phyloP scores from a whole-genome alignment of 1,140 invertebrate species.

The Drosophila ercepeae region DNA sequence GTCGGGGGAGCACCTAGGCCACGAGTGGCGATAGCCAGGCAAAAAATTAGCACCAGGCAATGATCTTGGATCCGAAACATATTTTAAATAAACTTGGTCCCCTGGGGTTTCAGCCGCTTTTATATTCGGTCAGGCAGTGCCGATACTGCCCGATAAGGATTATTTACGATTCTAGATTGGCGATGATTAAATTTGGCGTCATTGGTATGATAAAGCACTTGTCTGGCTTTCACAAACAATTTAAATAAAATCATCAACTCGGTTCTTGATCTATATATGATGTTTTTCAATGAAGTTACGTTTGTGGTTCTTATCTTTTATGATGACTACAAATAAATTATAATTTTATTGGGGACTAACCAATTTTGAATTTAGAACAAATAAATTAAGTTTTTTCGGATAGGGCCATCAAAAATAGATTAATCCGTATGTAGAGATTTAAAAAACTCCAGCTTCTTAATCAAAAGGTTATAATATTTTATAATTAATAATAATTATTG shows the following conservation, averaged over 20 bases:
- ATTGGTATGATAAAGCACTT: constrained; percentile 13
- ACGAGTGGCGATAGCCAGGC: constrained; percentile 1
- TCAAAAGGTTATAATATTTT: not conserved
- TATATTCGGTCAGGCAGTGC: constrained; percentile 10
- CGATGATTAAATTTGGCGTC: constrained; percentile 13
- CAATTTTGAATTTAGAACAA: not conserved
- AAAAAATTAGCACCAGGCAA: not conserved
- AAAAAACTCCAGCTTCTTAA: not conserved
- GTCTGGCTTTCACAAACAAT: constrained; percentile 24
- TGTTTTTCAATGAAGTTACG: too few relatives aligned
- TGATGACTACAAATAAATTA: not conserved
- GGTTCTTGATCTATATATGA: not conserved
- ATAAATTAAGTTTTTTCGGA: too few relatives aligned
- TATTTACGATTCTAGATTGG: constrained; percentile 30
- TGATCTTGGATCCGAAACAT: constrained; percentile 33
- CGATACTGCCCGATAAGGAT: not conserved
- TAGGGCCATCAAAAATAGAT: too few relatives aligned
- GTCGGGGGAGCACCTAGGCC: constrained; percentile 21
- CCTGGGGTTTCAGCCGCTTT: not conserved
- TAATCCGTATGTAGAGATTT: too few relatives aligned
- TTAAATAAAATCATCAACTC: constrained; percentile 25
- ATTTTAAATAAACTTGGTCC: not conserved
- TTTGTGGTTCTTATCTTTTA: not conserved
- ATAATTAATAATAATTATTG: too few relatives aligned
- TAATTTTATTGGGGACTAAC: not conserved